phyloP scores from a whole-genome alignment of 2,797 vertebrate species.

The Clangula hyemalis region DNA sequence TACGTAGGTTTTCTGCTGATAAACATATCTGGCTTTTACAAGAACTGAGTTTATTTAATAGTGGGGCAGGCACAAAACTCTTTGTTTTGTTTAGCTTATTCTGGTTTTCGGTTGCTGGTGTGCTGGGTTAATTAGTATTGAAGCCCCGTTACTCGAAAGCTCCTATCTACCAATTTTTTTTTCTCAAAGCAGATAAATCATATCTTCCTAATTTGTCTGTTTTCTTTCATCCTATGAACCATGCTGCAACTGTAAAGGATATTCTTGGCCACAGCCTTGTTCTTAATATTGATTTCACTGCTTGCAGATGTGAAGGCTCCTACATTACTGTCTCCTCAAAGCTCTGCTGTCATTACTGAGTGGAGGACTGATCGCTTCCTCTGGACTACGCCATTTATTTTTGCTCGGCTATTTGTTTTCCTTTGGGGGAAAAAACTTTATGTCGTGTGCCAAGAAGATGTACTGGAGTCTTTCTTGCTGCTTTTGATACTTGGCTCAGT shows the following conservation, averaged over 20 bases:
- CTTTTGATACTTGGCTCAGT: neutral
- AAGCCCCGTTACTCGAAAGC: neutral
- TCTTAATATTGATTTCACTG: neutral
- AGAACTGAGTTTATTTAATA: neutral
- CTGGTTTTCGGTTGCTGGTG: rapidly evolving
- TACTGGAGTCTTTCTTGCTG: neutral
- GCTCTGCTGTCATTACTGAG: neutral
- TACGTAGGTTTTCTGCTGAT: neutral
- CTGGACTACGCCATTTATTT: neutral
- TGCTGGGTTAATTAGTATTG: neutral
- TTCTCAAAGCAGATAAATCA: neutral
- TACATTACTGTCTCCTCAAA: neutral
- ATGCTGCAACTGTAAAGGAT: neutral
- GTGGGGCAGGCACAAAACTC: neutral
- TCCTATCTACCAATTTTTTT: neutral
- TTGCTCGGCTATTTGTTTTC: constrained; percentile 19
- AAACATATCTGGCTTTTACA: neutral
- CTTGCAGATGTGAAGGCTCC: neutral
- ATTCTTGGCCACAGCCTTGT: neutral
- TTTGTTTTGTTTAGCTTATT: neutral
- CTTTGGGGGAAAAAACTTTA: neutral
- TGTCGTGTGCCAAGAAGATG: neutral
- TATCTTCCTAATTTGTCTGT: neutral
- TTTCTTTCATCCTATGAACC: neutral
- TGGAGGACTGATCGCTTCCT: neutral